These are phyloP conservation scores for Thumatha senex DNA, from an alignment of 2,888 invertebrate genomes.

Conservation along the genomic window DNA sequence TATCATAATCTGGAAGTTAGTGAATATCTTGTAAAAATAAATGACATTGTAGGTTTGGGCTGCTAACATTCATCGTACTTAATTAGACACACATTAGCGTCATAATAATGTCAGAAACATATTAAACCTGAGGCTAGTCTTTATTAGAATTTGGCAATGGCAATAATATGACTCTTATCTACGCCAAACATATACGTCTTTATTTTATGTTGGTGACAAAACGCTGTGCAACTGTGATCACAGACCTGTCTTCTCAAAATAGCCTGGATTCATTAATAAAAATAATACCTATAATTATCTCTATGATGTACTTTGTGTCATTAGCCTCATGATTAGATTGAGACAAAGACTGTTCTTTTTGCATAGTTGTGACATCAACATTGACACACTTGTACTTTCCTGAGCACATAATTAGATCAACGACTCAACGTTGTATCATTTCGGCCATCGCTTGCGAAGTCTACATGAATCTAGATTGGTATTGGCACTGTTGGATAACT, in stretches of 20 bases:
- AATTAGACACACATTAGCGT: too few relatives aligned
- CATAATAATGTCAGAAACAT: too few relatives aligned
- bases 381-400: constrained; percentile 69
- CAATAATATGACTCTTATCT: too few relatives aligned
- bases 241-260: background rate
- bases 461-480: constrained; percentile 53
- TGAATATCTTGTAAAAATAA: too few relatives aligned
- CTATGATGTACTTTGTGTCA: constrained; percentile 38
- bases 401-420: constrained; percentile 49
- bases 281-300: background rate
- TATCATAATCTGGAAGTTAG: too few relatives aligned
- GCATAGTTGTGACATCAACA: constrained; percentile 55
- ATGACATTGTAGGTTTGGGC: too few relatives aligned
- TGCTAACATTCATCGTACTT: too few relatives aligned
- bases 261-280: background rate
- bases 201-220: too few relatives aligned
- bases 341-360: constrained; percentile 40
- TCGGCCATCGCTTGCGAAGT: constrained; percentile 43
- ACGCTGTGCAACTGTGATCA: background rate
- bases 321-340: constrained; percentile 42
- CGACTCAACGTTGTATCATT: constrained; percentile 38
- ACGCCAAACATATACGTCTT: too few relatives aligned
- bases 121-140: background rate
- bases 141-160: background rate
- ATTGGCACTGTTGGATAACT: constrained; percentile 48